Conservation (phyloP, 2,888 invertebrate genomes). For the Azorinus chamasolen region DNA sequence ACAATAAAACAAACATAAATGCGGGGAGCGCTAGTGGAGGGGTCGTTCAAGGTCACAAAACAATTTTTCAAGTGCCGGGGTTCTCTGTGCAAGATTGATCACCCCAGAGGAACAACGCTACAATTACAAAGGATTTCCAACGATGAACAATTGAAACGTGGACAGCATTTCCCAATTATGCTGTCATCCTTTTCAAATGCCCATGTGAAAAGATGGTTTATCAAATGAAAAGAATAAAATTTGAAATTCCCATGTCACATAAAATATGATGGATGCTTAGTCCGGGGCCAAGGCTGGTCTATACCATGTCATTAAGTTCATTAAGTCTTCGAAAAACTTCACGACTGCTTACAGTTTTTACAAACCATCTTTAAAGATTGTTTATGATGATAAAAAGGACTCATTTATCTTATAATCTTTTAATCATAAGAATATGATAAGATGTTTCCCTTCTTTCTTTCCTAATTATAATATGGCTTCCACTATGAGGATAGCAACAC, state of each 20-base stretch:
- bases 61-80: not conserved
- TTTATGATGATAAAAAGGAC: conserved; percentile 53
- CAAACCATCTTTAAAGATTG: conserved; percentile 37
- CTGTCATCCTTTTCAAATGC: conserved; percentile 61
- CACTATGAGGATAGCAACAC: too few relatives aligned
- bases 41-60: too few relatives aligned
- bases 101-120: conserved; percentile 20
- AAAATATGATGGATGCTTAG: conserved; percentile 44
- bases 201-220: conserved; percentile 44
- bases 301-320: conserved; percentile 39
- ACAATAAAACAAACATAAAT: too few relatives aligned
- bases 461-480: too few relatives aligned
- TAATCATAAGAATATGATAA: not conserved
- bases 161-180: conserved; percentile 61
- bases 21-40: too few relatives aligned
- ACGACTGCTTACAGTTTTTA: too few relatives aligned
- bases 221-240: conserved; percentile 27
- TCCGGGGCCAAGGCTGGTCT: conserved; percentile 24
- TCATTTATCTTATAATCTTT: conserved; percentile 53
- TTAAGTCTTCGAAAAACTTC: conserved; percentile 6
- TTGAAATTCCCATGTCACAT: conserved; percentile 51
- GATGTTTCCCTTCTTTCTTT: too few relatives aligned
- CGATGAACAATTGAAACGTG: conserved; percentile 48
- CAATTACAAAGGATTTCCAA: conserved; percentile 13
- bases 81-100: conserved; percentile 25